phyloP scores from a whole-genome alignment of 2,797 vertebrate genomes.

The Setipinna tenuifilis region DNA sequence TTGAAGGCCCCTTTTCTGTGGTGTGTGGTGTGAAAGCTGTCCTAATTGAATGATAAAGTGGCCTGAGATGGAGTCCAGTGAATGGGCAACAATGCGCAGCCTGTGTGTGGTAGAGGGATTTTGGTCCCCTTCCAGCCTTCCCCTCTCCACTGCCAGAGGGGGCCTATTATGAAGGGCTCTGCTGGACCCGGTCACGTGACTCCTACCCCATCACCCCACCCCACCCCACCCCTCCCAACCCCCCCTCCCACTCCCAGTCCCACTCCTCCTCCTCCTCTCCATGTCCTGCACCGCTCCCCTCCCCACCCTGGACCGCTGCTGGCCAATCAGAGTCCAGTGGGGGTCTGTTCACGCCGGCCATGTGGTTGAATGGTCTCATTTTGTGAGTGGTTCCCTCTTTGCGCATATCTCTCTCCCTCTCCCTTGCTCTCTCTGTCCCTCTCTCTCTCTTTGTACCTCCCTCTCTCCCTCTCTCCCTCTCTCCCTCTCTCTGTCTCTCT shows the following conservation, averaged over 20 bases:
- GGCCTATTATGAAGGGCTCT: conserved; percentile 79
- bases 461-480: conserved; percentile 22
- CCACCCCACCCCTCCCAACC: conserved; percentile 15
- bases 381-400: conserved; percentile 65
- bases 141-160: conserved; percentile 76
- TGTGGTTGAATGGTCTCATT: conserved; percentile 70
- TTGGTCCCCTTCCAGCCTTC: conserved; percentile 80
- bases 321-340: conserved; percentile 60
- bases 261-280: conserved; percentile 37
- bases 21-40: conserved; percentile 83
- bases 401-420: conserved; percentile 47
- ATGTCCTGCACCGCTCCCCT: conserved; percentile 34
- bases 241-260: conserved; percentile 7
- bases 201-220: not conserved
- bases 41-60: conserved; percentile 89
- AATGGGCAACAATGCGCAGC: conserved; percentile 81
- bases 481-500: not conserved
- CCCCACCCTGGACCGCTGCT: conserved; percentile 43
- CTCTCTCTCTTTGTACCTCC: conserved; percentile 44
- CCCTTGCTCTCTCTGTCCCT: conserved; percentile 36
- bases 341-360: conserved; percentile 58
- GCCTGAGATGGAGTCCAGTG: conserved; percentile 79
- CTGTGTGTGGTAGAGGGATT: conserved; percentile 84
- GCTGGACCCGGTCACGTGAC: conserved; percentile 76
- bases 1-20: conserved; percentile 82